Evolutionary conservation across 2,888 invertebrate genomes (phyloP), one percentile per base, ranked within the genome.

Genomic region (Sphinx pinastri): DNA sequence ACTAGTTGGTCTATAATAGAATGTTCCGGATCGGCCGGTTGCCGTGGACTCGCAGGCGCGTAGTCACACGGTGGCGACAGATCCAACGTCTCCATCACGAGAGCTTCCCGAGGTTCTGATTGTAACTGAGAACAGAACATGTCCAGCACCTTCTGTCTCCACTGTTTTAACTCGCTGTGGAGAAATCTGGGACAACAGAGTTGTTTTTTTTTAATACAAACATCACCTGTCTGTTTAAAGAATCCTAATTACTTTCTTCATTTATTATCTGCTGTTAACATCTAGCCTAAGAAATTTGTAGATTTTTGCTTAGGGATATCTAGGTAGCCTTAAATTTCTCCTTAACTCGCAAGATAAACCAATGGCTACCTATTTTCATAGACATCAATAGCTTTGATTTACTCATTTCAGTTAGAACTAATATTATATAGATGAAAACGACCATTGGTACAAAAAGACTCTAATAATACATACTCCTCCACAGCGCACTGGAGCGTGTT

Each of bases 1-100:
- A 91, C 91, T 80, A 92, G 73, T 72, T 88, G 88, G 54, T 91
- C 90, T n/a, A 91, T 85, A 13, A 85, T 76, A 5, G 88, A 88
- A 1, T 76, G 73, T 0, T 84, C 80, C 0, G 86, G 79, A 68
- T 82, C 78, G 0, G 83, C 76, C 0, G 88, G 86, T 72, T 87
- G 90, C 45, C 82, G 82, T 0, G 88, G 85, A 69, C 85, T 84
- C 31, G 68, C 54, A 14, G 66, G 25, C 13, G 63, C 51, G 14
- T 67, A 45, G 49, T 71, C 66, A 49, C 51, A 57, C 19, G 49
- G 63, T 2, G 51, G 49, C 3, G 74, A 68, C 4, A 75, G 72
- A 16, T 71, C 71, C 19, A 63, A 13, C 49, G 19, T 49, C 19
- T 63, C 63, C 19, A 63, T 47, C 13, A 16, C 19, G 52, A 67